A percentile compares a stretch with the other conserved stretches of the same genome.
These are phyloP conservation scores for Coryphaenoides rupestris DNA, from an alignment of 2,113 vertebrate genomes.

Conservation along the genomic window DNA sequence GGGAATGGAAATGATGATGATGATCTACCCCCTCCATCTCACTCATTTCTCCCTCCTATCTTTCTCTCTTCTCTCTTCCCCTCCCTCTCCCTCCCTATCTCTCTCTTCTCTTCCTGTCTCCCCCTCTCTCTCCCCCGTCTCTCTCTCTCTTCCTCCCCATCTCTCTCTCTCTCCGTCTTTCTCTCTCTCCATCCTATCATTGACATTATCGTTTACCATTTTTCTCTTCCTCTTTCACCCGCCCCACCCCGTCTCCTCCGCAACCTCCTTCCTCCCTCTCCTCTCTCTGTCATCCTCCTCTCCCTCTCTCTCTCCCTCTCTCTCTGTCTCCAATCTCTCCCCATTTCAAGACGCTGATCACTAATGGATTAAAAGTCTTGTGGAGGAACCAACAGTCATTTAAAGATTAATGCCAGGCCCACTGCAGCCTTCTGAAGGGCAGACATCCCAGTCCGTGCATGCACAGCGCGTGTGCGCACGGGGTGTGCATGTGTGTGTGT, in stretches of 20 bases:
- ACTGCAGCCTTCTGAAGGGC: constrained; percentile 70
- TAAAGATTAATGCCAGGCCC: constrained; percentile 72
- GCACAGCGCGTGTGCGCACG: neutral
- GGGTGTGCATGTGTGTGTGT: constrained; percentile 1
- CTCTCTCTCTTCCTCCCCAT: constrained; percentile 24
- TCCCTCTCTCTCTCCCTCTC: constrained; percentile 4
- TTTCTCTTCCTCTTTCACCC: constrained; percentile 2
- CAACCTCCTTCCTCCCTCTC: constrained; percentile 1
- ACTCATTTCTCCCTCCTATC: constrained; percentile 4
- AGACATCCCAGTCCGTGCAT: constrained; percentile 26
- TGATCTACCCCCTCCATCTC: constrained; percentile 2
- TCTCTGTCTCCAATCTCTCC: constrained; percentile 43
- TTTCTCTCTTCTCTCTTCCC: constrained; percentile 6
- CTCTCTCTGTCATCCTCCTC: neutral
- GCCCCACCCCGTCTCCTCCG: neutral
- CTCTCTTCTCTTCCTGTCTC: constrained; percentile 12
- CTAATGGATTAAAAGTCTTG: constrained; percentile 73
- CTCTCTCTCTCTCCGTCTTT: constrained; percentile 26
- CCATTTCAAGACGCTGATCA: constrained; percentile 56
- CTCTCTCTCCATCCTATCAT: constrained; percentile 59
- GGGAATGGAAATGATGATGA: neutral
- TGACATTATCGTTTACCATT: constrained; percentile 61
- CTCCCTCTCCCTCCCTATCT: constrained; percentile 15
- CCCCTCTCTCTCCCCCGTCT: constrained; percentile 8
- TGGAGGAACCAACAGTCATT: constrained; percentile 70